Evolutionary conservation across 2,797 vertebrate genomes (phyloP).

Genomic region (Sphaeramia orbicularis): DNA sequence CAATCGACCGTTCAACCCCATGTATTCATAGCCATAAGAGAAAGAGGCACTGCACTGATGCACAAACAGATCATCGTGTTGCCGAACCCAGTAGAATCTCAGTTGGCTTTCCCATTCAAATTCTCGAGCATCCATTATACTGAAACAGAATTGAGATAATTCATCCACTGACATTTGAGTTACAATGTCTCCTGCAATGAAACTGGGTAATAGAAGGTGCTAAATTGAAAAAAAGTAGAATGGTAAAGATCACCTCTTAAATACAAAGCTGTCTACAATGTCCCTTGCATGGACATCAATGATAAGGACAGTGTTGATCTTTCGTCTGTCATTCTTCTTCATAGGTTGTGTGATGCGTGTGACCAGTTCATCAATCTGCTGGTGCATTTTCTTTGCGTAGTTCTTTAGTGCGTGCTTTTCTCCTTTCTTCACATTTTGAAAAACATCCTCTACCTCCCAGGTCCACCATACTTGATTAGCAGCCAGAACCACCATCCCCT

Average conservation of each 20-base stretch:
- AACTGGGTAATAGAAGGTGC: background rate
- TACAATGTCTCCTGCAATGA: background rate
- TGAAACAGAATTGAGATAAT: constrained; percentile 58
- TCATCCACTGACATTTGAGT: background rate
- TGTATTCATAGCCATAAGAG: constrained; percentile 96
- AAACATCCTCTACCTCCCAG: constrained; percentile 96
- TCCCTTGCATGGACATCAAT: constrained; percentile 97
- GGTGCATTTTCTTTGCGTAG: constrained; percentile 92
- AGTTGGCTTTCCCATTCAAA: constrained; percentile 99
- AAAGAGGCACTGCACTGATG: constrained; percentile 94
- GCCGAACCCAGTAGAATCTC: constrained; percentile 93
- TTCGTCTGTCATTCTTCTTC: constrained; percentile 91
- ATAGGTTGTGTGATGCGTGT: constrained; percentile 88
- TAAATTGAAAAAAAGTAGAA: background rate
- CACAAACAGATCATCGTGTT: constrained; percentile 89
- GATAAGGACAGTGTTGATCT: constrained; percentile 96
- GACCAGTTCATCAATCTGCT: constrained; percentile 93
- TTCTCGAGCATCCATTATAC: constrained; percentile 92
- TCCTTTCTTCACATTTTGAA: constrained; percentile 88
- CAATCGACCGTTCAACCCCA: constrained; percentile 96
- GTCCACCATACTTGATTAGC: constrained; percentile 98
- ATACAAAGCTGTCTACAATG: constrained; percentile 93
- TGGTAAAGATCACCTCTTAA: constrained; percentile 86
- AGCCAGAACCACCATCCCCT: constrained; percentile 96
- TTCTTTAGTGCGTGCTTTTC: constrained; percentile 91